Base-by-base conservation (phyloP, 2,797 vertebrate genomes). In the Macrochelys suwanniensis region DNA sequence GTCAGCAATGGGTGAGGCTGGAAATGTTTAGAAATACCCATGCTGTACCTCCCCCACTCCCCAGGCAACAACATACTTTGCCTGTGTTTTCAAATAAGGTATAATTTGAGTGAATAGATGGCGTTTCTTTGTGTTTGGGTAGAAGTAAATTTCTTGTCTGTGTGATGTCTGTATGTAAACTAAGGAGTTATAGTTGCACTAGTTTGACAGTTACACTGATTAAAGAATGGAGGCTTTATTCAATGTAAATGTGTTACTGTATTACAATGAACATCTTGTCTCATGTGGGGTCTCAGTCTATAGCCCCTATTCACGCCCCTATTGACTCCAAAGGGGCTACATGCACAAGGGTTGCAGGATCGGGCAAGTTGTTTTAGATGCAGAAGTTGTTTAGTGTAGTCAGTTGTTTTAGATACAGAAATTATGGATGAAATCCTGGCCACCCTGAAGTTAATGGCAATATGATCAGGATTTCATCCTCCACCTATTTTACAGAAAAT, bases 11-110 rank as follows among this genome's bases (percentile, higher is more conserved):
- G 92, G 91, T 92, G 93, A 97, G 95, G 74, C 83, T 97, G 94
- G 91, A 97, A 97, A 97, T 89, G 80, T 97, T 98, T 97, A 97
- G 94, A 97, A 96, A 95, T 96, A 95, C 68, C 89, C 92, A 87
- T 5, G 61, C 53, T 37, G 19, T 78, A 89, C 86, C 85, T 95
- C 87, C 81, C 45, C 49, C 82, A 47, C 76, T 96, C 84, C 65
- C 87, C 49, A 45, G 89, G 96, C 89, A 93, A 89, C 91, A 94
- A 71, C 50, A 37, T 23, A 15, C 83, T 96, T 77, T 3, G 95
- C 82, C 59, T 59, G 17, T 85, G 92, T 92, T 97, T 96, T 97
- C 93, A 95, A 88, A 89, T 85, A 85, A 93, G 77, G 84, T 91
- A 94, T 87, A 80, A 90, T 95, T 95, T 95, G 84, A 94, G 95